Percentiles rank a stretch among this genome's conserved stretches.
Conservation (phyloP, 2,888 invertebrate species). For the Sthenelais limicola region DNA sequence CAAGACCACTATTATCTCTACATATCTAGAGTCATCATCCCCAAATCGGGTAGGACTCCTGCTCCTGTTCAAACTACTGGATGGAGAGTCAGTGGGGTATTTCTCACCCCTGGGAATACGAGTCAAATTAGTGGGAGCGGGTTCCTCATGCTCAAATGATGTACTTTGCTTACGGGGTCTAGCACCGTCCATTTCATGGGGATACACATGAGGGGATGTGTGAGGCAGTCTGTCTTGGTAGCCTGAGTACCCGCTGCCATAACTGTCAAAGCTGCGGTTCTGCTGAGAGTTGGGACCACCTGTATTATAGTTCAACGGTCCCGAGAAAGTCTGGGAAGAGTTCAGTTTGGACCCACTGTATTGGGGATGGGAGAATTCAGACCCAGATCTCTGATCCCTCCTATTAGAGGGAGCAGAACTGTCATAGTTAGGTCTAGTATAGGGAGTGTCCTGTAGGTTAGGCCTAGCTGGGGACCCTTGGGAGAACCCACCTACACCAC, state of each 20-base stretch:
- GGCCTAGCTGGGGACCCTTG: conserved; percentile 50
- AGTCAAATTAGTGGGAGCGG: conserved; percentile 69
- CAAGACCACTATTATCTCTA: conserved; percentile 85
- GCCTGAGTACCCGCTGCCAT: neutral
- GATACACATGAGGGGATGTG: neutral
- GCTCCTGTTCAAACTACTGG: conserved; percentile 42
- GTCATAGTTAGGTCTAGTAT: conserved; percentile 30
- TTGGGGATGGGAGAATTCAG: conserved; percentile 4
- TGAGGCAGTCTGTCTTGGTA: conserved; percentile 28
- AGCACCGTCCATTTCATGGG: neutral
- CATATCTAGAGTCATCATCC: conserved; percentile 52
- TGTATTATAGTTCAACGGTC: conserved; percentile 24
- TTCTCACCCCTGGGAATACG: conserved; percentile 55
- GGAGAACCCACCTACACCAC: conserved; percentile 9
- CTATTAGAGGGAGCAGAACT: conserved; percentile 7
- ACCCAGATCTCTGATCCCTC: conserved; percentile 10
- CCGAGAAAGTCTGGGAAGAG: conserved; percentile 32
- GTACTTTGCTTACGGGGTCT: conserved; percentile 73
- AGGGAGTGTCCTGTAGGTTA: conserved; percentile 18
- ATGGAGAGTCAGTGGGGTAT: conserved; percentile 53
- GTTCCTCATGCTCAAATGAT: conserved; percentile 78
- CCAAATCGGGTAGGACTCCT: conserved; percentile 47
- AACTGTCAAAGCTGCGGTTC: conserved; percentile 29
- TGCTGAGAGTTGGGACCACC: conserved; percentile 12
- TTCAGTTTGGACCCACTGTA: conserved; percentile 40